Percentiles rank a stretch among this genome's conserved stretches.
These are phyloP conservation scores for Ammodytes marinus DNA, from an alignment of 2,113 vertebrate species.

Conservation along the genomic window DNA sequence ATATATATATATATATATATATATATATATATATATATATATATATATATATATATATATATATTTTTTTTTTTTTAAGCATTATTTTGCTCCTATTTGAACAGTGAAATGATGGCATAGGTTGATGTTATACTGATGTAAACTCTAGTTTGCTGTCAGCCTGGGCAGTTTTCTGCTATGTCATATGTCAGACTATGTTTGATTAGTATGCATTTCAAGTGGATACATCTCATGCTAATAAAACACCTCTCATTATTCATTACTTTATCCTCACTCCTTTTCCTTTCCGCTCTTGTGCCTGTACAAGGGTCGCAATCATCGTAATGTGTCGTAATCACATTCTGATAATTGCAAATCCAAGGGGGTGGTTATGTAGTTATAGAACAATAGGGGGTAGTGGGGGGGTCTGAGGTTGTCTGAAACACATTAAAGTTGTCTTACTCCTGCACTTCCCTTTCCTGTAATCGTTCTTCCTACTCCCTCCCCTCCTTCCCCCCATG, in stretches of 20 bases:
- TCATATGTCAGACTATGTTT: background rate
- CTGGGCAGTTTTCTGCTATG: background rate
- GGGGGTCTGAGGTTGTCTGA: conserved; percentile 34
- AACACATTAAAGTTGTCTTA: conserved; percentile 34
- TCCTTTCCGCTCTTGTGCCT: conserved; percentile 23
- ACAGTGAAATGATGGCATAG: conserved; percentile 6
- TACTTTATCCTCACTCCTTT: conserved; percentile 39
- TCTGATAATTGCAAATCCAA: conserved; percentile 64
- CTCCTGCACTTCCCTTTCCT: background rate
- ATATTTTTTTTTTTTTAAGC: conserved; percentile 6
- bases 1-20: no score
- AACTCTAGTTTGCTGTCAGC: background rate
- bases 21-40: no score
- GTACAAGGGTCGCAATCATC: conserved; percentile 52
- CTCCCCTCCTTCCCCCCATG: conserved; percentile 29
- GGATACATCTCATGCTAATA: conserved; percentile 13
- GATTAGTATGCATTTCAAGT: conserved; percentile 11
- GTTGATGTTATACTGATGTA: background rate
- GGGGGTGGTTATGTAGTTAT: conserved; percentile 57
- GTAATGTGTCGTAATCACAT: conserved; percentile 66
- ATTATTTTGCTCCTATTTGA: conserved; percentile 18
- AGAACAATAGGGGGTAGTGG: conserved; percentile 40
- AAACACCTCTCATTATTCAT: conserved; percentile 53
- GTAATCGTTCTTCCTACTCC: conserved; percentile 31
- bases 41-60: no score